phyloP scores from a whole-genome alignment of 2,113 vertebrate genomes.

The Montifringilla adamsi region DNA sequence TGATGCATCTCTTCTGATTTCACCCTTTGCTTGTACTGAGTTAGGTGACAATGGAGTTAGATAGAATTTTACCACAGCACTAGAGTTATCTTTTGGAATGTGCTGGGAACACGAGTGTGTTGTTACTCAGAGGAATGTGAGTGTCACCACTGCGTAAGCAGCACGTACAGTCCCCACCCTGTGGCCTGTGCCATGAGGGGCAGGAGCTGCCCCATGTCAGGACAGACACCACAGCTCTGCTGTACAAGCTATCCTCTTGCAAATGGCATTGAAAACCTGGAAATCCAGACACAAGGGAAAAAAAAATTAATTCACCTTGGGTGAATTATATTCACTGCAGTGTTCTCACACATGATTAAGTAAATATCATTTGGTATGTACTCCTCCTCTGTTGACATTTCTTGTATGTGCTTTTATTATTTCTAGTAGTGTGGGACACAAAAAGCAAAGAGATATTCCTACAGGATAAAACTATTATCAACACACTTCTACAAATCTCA shows the following conservation, averaged over 20 bases:
- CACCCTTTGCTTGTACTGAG: neutral
- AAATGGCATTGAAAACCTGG: neutral
- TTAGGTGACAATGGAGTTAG: neutral
- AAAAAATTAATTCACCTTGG: neutral
- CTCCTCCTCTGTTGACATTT: neutral
- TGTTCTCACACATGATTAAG: neutral
- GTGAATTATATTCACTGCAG: neutral
- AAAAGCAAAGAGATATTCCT: neutral
- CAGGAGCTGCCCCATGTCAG: fast-evolving
- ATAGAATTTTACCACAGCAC: neutral
- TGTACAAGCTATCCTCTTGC: neutral
- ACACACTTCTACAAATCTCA: neutral
- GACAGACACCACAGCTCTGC: neutral
- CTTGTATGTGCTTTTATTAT: neutral
- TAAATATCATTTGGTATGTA: neutral
- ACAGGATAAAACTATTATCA: neutral
- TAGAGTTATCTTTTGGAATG: neutral
- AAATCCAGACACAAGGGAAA: neutral
- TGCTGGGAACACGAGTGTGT: fast-evolving
- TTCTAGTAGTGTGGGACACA: neutral
- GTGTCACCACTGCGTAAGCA: neutral
- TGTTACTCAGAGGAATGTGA: neutral
- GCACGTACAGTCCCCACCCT: neutral
- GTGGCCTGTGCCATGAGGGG: fast-evolving
- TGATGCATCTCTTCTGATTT: neutral